phyloP scores from a whole-genome alignment of 53 echinoderm and acorn worm species.

The Pentamera pediparva region DNA sequence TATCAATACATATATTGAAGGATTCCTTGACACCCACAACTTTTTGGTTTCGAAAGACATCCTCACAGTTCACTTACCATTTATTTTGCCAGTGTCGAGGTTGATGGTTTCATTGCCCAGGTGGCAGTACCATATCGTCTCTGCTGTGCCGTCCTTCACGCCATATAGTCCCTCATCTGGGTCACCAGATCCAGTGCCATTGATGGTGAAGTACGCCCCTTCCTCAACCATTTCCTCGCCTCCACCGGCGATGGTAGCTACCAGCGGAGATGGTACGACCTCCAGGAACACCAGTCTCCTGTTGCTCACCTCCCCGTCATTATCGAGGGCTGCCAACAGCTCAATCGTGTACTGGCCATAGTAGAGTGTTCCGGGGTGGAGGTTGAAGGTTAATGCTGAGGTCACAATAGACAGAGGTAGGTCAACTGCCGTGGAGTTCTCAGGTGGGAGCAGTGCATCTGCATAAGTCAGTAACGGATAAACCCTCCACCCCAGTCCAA shows the following conservation, averaged over 20 bases:
- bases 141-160: neutral
- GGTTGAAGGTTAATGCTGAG: conserved; percentile 37
- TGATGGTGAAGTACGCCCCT: conserved; percentile 44
- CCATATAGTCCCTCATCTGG: conserved; percentile 60
- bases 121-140: conserved; percentile 57
- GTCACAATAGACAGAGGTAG: conserved; percentile 27
- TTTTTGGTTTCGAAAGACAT: neutral
- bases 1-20: neutral
- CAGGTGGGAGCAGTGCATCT: conserved; percentile 45
- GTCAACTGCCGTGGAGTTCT: conserved; percentile 39
- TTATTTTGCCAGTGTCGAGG: conserved; percentile 37
- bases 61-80: conserved; percentile 18
- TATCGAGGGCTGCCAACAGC: conserved; percentile 57
- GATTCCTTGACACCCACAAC: neutral
- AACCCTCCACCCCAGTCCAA: conserved; percentile 41
- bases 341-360: conserved; percentile 55
- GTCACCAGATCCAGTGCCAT: conserved; percentile 60
- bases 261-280: conserved; percentile 53
- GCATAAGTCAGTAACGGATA: conserved; percentile 38
- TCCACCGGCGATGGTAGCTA: conserved; percentile 49
- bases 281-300: conserved; percentile 57
- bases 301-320: conserved; percentile 52
- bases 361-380: conserved; percentile 38
- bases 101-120: conserved; percentile 45
- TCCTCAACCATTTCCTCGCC: conserved; percentile 39